Evolutionary conservation across 2,797 vertebrate species (phyloP).

Genomic region (Gallinago stenura): DNA sequence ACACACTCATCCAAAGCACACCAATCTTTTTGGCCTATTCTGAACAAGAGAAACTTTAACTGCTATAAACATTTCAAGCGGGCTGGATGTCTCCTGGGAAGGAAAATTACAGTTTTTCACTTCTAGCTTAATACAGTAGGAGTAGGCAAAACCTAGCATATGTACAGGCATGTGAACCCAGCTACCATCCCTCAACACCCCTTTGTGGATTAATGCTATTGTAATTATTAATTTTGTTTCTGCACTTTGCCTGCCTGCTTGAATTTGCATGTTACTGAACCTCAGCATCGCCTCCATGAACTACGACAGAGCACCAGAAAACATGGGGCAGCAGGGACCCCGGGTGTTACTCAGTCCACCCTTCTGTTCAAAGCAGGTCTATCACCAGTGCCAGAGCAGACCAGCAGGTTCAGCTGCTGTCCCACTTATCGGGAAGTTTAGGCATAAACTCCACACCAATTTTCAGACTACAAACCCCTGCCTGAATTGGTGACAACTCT

Average conservation of each 20-base stretch:
- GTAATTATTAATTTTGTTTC: not conserved
- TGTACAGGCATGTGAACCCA: not conserved
- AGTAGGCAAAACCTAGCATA: not conserved
- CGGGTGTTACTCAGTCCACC: not conserved
- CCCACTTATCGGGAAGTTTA: not conserved
- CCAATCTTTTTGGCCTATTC: constrained; percentile 11
- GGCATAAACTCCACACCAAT: not conserved
- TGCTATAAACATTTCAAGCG: constrained; percentile 17
- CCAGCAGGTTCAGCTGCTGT: not conserved
- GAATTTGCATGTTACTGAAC: not conserved
- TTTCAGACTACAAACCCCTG: not conserved
- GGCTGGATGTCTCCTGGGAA: not conserved
- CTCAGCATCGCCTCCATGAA: not conserved
- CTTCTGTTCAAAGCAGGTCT: not conserved
- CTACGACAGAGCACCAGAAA: not conserved
- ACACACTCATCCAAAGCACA: constrained; percentile 8
- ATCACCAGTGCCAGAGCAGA: not conserved
- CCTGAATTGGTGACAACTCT: not conserved
- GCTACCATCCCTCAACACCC: not conserved
- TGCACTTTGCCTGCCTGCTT: not conserved
- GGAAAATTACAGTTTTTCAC: not conserved
- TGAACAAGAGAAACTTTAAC: not conserved
- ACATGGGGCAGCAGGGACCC: accelerated
- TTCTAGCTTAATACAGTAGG: not conserved
- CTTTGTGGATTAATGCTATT: not conserved